phyloP scores from a whole-genome alignment of 2,888 invertebrate genomes.

The Eupithecia exiguata region DNA sequence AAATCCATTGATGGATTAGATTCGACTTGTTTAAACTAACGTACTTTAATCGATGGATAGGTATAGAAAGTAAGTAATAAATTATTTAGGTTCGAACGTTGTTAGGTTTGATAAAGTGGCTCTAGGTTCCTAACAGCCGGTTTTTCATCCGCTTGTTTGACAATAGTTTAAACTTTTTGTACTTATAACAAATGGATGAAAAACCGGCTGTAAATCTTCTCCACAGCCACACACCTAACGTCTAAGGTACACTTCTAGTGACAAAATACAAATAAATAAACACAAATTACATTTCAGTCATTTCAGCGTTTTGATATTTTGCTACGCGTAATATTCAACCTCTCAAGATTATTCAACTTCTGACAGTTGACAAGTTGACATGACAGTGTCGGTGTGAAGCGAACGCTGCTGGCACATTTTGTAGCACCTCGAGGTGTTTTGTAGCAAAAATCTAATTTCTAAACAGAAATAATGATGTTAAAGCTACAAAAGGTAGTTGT shows the following conservation, averaged over 20 bases:
- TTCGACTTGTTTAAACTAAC: neutral
- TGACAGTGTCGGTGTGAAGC: neutral
- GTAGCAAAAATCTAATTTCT: neutral
- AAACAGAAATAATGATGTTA: neutral
- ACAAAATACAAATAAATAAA: neutral
- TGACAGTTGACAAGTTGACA: neutral
- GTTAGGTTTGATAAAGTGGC: neutral
- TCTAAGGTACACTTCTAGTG: neutral
- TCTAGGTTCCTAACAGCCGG: neutral
- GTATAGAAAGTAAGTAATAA: neutral
- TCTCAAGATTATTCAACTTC: neutral
- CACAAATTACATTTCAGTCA: neutral
- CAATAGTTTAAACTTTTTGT: no score
- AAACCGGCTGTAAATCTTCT: no score
- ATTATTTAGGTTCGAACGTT: neutral
- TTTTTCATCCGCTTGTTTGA: no score
- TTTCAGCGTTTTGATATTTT: neutral
- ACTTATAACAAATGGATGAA: no score
- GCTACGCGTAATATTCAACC: neutral
- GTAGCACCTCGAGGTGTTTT: neutral
- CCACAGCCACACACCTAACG: neutral
- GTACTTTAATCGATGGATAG: no score
- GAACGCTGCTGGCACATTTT: neutral
- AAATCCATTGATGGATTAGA: neutral
- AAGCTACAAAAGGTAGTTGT: neutral